Evolutionary conservation across 53 echinoderm and acorn worm genomes (phyloP), one percentile per base, ranked within the genome.

Genomic region (Astropecten irregularis): DNA sequence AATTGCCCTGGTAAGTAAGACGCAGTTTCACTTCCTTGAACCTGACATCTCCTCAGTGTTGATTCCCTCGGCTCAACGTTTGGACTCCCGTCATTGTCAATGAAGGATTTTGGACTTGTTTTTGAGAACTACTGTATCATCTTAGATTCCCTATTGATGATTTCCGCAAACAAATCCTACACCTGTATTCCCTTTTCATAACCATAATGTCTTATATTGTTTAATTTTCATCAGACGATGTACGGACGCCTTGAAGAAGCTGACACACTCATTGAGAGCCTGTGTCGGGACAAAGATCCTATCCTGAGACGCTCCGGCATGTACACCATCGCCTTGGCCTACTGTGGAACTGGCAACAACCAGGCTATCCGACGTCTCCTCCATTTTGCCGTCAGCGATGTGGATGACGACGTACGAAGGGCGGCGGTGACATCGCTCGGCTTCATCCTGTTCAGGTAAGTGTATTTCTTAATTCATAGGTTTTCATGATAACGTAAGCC

Each of bases 261-360:
- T 21, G 95, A 95, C 65, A 88, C 93, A 9, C 83, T 95, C 34
- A 95, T 95, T 1, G 95, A 95, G 86, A 95, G 93, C 54, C 69
- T 95, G 67, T 82, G 68, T 25, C 72, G 95, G 2, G 95, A 95
- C 69, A 95, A 95, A 88, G 95, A 95, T 44, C 93, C 95, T 18
- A 93, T 95, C 88, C 73, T 95, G 37, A 54, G 95, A 27, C 88
- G 93, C 7, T 95, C 95, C 5, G 95, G 95, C 14, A 95, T 95
- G 95, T 93, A 95, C 84, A 95, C 95, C 90, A 88, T 95, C 18
- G 95, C 95, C 0, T 68, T 95, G 72, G 95, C 95, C 11, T 95
- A 93, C 86, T 93, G 93, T n/a, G 95, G 95, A 16, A 95, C 95
- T 15, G 95, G 95, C 1, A 93, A 93, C 93, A 95, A 95, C 87